These are phyloP conservation scores for Falcaria lacertinaria DNA, from an alignment of 2,888 invertebrate genomes.

Conservation along the genomic window DNA sequence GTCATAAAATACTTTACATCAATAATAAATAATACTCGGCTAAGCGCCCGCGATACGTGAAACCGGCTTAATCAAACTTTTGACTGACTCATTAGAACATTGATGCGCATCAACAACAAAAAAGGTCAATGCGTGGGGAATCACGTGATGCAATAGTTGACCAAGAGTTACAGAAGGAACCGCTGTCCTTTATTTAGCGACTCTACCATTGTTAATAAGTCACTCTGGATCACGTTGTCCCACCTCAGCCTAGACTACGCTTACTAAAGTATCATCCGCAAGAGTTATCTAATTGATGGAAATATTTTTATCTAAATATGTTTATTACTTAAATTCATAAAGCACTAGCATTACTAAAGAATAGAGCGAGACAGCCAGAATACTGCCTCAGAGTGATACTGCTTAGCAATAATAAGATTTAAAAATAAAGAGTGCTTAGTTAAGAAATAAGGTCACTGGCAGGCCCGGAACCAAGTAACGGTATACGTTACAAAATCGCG, in stretches of 20 bases:
- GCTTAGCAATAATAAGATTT: conserved; percentile 66
- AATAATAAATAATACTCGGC: conserved; percentile 22
- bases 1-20: conserved; percentile 41
- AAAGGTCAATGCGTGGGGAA: conserved; percentile 24
- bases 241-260: too few species aligned
- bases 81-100: conserved; percentile 45
- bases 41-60: conserved; percentile 31
- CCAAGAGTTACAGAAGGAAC: neutral
- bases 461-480: conserved; percentile 76
- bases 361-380: conserved; percentile 32
- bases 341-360: conserved; percentile 35
- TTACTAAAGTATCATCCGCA: too few species aligned
- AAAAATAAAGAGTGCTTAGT: conserved; percentile 69
- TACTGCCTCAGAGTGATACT: too few species aligned
- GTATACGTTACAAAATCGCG: conserved; percentile 77
- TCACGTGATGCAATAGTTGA: neutral
- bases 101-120: conserved; percentile 40
- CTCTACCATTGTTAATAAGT: too few species aligned
- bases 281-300: too few species aligned
- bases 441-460: conserved; percentile 73
- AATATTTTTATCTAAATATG: too few species aligned
- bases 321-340: conserved; percentile 18
- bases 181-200: too few species aligned
- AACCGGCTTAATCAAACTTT: conserved; percentile 40
- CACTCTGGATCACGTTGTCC: too few species aligned